Evolutionary conservation across 1,140 invertebrate species (phyloP).

Genomic region (Ostrea edulis): DNA sequence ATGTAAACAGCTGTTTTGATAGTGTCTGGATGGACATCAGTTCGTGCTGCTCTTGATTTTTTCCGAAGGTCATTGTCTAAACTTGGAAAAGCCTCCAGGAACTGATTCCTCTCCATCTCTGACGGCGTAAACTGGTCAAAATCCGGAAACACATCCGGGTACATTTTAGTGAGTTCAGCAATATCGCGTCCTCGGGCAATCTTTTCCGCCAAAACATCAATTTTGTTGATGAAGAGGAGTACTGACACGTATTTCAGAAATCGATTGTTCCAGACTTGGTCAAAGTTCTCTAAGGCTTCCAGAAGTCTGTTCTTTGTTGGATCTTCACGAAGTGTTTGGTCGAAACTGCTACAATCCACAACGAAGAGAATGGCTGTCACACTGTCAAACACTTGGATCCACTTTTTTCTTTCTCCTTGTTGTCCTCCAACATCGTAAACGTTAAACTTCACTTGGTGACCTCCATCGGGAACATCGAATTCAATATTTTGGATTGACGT

Average conservation of each 20-base stretch:
- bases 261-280: constrained; percentile 89
- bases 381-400: constrained; percentile 91
- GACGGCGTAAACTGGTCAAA: constrained; percentile 66
- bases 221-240: constrained; percentile 91
- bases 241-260: constrained; percentile 87
- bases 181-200: constrained; percentile 82
- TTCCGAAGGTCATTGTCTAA: constrained; percentile 50
- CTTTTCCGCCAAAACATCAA: constrained; percentile 88
- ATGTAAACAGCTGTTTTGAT: constrained; percentile 75
- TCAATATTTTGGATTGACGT: constrained; percentile 75
- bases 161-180: constrained; percentile 60
- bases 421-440: constrained; percentile 85
- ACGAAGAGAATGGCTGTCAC: constrained; percentile 90
- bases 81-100: constrained; percentile 67
- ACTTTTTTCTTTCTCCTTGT: constrained; percentile 89
- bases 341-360: constrained; percentile 88
- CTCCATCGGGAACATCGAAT: constrained; percentile 71
- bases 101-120: constrained; percentile 70
- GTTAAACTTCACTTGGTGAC: constrained; percentile 70
- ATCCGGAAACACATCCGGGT: constrained; percentile 67
- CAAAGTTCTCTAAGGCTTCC: constrained; percentile 87
- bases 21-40: constrained; percentile 70
- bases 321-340: constrained; percentile 88
- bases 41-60: constrained; percentile 58
- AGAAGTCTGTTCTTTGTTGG: constrained; percentile 84